A percentile compares a stretch with the other conserved stretches of the same genome.
These are phyloP conservation scores for Stegodyphus dumicola DNA, from an alignment of 1,140 invertebrate genomes.

Conservation along the genomic window DNA sequence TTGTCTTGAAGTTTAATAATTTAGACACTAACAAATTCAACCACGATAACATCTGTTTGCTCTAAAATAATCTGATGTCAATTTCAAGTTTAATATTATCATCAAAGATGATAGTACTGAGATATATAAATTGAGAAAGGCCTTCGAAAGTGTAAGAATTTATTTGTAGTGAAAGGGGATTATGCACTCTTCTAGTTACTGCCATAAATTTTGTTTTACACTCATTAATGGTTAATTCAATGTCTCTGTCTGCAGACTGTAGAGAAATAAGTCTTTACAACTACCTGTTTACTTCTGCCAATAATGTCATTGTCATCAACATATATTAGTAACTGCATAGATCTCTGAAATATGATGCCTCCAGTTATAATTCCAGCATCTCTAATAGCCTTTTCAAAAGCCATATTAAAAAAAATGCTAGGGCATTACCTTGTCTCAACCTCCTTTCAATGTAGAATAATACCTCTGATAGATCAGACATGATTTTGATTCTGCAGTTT, in stretches of 20 bases:
- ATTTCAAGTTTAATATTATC: background rate
- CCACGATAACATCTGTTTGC: background rate
- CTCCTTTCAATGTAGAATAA: background rate
- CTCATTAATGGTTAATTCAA: background rate
- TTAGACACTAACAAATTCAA: background rate
- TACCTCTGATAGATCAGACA: background rate
- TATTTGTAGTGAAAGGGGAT: background rate
- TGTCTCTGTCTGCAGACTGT: background rate
- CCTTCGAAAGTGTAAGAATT: background rate
- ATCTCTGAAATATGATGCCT: background rate
- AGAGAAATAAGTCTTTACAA: background rate
- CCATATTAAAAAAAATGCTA: background rate
- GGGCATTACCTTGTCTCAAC: background rate
- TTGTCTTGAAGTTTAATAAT: background rate
- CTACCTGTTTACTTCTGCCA: background rate
- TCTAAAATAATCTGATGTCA: background rate
- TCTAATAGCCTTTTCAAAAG: background rate
- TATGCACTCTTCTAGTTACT: background rate
- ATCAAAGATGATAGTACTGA: background rate
- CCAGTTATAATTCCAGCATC: background rate
- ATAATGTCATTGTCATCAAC: background rate
- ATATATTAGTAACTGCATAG: background rate
- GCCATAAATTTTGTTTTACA: background rate
- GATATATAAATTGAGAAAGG: background rate
- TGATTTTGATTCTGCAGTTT: constrained; percentile 15